Evolutionary conservation across 2,113 vertebrate genomes (phyloP), one percentile per base, ranked within the genome.

Genomic region (Sapajus apella): DNA sequence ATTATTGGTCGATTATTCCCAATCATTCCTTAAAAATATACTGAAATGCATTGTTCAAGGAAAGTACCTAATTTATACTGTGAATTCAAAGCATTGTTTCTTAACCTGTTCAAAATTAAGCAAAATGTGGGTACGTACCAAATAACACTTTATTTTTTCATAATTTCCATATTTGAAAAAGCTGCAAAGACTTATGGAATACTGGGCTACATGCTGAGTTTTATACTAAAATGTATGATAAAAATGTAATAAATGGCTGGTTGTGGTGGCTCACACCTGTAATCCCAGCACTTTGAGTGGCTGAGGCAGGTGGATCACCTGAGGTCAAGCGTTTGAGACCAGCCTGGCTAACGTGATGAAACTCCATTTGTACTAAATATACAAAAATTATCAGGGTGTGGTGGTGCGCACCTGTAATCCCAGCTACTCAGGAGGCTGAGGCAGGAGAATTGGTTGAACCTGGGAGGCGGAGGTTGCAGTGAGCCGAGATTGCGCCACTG

Each of bases 71-170:
- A 83, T 16, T 92, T 81, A 93, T 93, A 79, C 3, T 72, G 43
- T 66, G 30, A 93, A 93, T 97, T 92, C 73, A 30, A 68, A 92
- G 25, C 37, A 96, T 61, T 91, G 32, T 73, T 96, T 93, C 35
- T 87, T 93, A 95, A 94, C 96, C 68, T 96, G 35, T 82, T 95
- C 40, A 91, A 95, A 96, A 86, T 70, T 92, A 82, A 97, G n/a
- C 81, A 97, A 93, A 56, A 94, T 96, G 20, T 92, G 83, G 10
- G 45, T 87, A 90, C 75, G 11, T 58, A 76, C 21, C 64, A 94
- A 23, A 93, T 20, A 94, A 92, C 14, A 96, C 55, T 97, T 90
- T 80, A 90, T 94, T 97, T 98, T 97, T 68, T 58, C 80, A 92
- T 85, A 87, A 92, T 85, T 96, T 96, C 25, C 32, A 88, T 58